Conservation (phyloP, 2,888 invertebrate species). For the Hemistola chrysoprasaria region DNA sequence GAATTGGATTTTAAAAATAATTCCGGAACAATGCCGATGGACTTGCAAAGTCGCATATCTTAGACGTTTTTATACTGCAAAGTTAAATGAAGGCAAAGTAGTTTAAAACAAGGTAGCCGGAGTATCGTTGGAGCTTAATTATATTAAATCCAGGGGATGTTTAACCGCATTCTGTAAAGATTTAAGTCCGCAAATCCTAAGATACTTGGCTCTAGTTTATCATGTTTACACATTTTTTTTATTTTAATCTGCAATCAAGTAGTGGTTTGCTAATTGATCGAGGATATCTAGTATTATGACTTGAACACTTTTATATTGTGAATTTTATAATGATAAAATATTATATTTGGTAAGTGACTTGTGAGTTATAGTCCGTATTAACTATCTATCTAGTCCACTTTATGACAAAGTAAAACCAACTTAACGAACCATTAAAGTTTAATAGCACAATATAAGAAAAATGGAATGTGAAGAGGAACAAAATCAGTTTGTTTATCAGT, state of each 20-base stretch:
- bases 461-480: neutral
- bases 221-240: too few species aligned
- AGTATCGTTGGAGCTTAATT: conserved; percentile 49
- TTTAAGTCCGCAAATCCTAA: conserved; percentile 21
- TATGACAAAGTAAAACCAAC: neutral
- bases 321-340: too few species aligned
- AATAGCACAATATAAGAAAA: too few species aligned
- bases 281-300: too few species aligned
- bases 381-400: conserved; percentile 2
- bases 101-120: conserved; percentile 44
- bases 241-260: too few species aligned
- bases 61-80: conserved; percentile 52
- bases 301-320: too few species aligned
- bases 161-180: conserved; percentile 32
- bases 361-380: too few species aligned
- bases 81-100: conserved; percentile 54
- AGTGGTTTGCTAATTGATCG: too few species aligned
- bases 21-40: conserved; percentile 34
- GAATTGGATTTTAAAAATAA: conserved; percentile 22
- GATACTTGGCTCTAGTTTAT: conserved; percentile 10
- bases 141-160: conserved; percentile 50
- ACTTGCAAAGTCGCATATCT: conserved; percentile 49
- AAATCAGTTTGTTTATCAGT: conserved; percentile 11
- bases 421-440: too few species aligned
- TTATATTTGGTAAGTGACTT: too few species aligned